A percentile compares a stretch with the other conserved stretches of the same genome.
These are phyloP conservation scores for Eulimnadia texana DNA, from an alignment of 1,140 invertebrate genomes.

Conservation along the genomic window DNA sequence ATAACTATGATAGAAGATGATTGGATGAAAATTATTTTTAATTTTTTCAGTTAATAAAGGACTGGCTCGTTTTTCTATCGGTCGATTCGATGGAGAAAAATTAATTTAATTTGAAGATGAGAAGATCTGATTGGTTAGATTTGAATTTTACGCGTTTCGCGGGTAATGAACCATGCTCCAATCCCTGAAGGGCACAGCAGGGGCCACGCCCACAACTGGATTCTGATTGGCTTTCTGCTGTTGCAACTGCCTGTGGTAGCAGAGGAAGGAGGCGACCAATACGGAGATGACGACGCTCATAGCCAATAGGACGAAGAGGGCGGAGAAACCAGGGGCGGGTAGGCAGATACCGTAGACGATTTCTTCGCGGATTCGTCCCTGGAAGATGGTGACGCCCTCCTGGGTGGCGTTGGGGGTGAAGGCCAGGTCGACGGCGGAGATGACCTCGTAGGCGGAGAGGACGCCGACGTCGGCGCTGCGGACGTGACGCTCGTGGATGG, in stretches of 20 bases:
- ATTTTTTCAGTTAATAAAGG: no score
- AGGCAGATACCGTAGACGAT: conserved; percentile 80
- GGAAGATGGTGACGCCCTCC: conserved; percentile 48
- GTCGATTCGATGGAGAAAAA: no score
- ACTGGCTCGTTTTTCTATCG: no score
- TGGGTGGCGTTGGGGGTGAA: conserved; percentile 56
- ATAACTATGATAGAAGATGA: no score
- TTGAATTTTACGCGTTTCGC: no score
- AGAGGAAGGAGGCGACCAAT: conserved; percentile 27
- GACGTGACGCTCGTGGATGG: conserved; percentile 14
- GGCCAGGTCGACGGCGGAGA: conserved; percentile 78
- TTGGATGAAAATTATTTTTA: no score
- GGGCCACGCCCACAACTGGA: background rate
- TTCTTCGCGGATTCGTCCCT: conserved; percentile 47
- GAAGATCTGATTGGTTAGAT: no score
- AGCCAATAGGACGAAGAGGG: conserved; percentile 69
- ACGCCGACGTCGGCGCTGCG: conserved; percentile 69
- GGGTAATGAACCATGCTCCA: conserved; percentile 16
- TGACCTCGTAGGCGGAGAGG: conserved; percentile 74
- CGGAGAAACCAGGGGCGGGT: conserved; percentile 71
- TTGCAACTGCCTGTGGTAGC: conserved; percentile 20
- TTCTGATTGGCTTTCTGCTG: conserved; percentile 7
- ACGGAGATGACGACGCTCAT: conserved; percentile 56
- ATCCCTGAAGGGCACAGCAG: conserved; percentile 4
- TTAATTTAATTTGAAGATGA: no score